phyloP scores from a whole-genome alignment of 2,797 vertebrate genomes.

The Percopsis omiscomaycus region DNA sequence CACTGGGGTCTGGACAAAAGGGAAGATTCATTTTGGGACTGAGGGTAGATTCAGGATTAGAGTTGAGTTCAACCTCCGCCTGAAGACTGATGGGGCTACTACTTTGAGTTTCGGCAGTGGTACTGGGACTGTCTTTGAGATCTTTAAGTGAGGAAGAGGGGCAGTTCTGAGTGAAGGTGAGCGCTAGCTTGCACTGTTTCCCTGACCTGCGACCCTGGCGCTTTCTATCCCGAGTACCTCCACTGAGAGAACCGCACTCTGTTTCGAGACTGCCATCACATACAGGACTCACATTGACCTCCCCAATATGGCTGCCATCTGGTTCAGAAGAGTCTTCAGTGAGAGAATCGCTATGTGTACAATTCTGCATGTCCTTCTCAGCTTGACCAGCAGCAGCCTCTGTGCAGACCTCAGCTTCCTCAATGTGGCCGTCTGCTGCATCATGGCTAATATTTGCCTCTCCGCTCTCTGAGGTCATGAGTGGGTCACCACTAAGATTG shows the following conservation, averaged over 20 bases:
- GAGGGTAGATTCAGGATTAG: slow-evolving; percentile 6
- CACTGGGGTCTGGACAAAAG: not conserved
- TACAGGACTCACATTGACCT: slow-evolving; percentile 36
- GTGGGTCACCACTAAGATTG: slow-evolving; percentile 10
- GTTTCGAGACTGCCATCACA: slow-evolving; percentile 45
- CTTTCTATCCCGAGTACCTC: slow-evolving; percentile 67
- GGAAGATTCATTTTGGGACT: slow-evolving; percentile 18
- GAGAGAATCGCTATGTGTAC: slow-evolving; percentile 7
- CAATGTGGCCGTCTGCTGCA: not conserved
- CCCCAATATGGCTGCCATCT: slow-evolving; percentile 18
- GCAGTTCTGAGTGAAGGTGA: slow-evolving; percentile 81
- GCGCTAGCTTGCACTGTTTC: slow-evolving; percentile 83
- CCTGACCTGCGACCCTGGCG: slow-evolving; percentile 74
- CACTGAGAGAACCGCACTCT: slow-evolving; percentile 31
- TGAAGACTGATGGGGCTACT: no score
- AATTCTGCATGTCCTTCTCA: slow-evolving; percentile 1
- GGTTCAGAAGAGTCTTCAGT: slow-evolving; percentile 11
- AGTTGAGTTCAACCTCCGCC: not conserved
- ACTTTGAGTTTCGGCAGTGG: not conserved
- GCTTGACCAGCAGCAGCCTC: slow-evolving; percentile 1
- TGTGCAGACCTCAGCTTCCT: slow-evolving; percentile 3
- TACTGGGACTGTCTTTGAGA: slow-evolving; percentile 22
- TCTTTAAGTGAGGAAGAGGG: slow-evolving; percentile 27
- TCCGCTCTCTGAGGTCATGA: slow-evolving; percentile 1
- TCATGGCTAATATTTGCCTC: slow-evolving; percentile 18